Percentiles rank a stretch among this genome's conserved stretches.
These are phyloP conservation scores for Parascotia fuliginaria DNA, from an alignment of 2,888 invertebrate genomes.

Conservation along the genomic window DNA sequence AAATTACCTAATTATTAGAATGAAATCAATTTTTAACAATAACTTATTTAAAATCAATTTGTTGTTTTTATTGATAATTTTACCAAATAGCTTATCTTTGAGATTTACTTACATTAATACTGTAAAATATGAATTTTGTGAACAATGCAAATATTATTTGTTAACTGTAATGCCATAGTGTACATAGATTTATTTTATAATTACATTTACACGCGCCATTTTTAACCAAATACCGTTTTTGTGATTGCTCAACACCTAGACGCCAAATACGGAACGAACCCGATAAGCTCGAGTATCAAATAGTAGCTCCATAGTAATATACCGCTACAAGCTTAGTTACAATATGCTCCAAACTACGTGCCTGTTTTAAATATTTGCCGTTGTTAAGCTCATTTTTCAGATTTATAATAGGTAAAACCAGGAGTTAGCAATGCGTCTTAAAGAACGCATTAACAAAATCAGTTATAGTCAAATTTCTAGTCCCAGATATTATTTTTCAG, in stretches of 20 bases:
- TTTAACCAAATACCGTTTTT: conserved; percentile 55
- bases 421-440: conserved; percentile 40
- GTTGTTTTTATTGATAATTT: conserved; percentile 3
- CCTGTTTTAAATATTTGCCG: conserved; percentile 40
- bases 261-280: conserved; percentile 41
- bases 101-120: conserved; percentile 15
- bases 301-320: conserved; percentile 8
- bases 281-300: conserved; percentile 20
- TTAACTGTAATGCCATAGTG: conserved; percentile 45
- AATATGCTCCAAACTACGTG: conserved; percentile 30
- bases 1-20: too few relatives aligned
- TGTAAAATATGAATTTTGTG: conserved; percentile 12
- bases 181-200: conserved; percentile 44
- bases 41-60: too few relatives aligned
- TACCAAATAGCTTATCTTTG: conserved; percentile 17
- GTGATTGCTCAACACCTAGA: conserved; percentile 47
- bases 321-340: conserved; percentile 16
- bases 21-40: too few relatives aligned
- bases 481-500: conserved; percentile 73
- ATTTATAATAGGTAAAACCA: conserved; percentile 37
- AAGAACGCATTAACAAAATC: conserved; percentile 66
- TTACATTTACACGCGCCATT: conserved; percentile 54
- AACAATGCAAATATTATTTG: conserved; percentile 25
- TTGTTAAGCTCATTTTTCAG: conserved; percentile 45
- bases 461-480: conserved; percentile 81